A percentile compares a stretch with the other conserved stretches of the same genome.
Evolutionary conservation across 2,888 invertebrate species (phyloP).

Genomic region (Malacosoma neustria): DNA sequence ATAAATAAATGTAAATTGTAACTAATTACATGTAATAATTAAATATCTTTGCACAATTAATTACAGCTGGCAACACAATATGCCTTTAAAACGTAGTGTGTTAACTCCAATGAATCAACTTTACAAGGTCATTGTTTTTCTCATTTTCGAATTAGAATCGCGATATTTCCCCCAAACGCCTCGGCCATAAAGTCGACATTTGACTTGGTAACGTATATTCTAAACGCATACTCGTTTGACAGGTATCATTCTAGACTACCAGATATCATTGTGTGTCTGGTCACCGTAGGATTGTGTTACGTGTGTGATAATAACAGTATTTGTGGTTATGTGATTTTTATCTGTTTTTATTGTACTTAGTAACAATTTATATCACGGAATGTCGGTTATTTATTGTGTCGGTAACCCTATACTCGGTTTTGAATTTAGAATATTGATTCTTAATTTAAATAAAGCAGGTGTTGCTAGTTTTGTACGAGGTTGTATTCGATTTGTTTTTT

Average conservation of each 20-base stretch:
- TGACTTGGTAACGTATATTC: background rate
- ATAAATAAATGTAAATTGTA: too few relatives aligned
- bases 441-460: background rate
- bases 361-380: background rate
- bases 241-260: conserved; percentile 17
- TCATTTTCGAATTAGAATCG: background rate
- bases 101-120: background rate
- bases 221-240: conserved; percentile 8
- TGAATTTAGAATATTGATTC: too few relatives aligned
- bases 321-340: background rate
- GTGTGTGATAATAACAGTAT: conserved; percentile 1
- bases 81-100: background rate
- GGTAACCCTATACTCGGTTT: background rate
- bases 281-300: conserved; percentile 29
- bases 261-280: conserved; percentile 31
- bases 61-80: background rate
- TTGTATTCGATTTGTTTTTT: too few relatives aligned
- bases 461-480: background rate
- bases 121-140: background rate
- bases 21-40: too few relatives aligned
- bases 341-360: too few relatives aligned
- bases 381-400: background rate
- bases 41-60: too few relatives aligned
- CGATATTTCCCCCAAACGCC: background rate
- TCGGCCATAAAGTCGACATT: background rate